Percentiles rank a stretch among this genome's conserved stretches.
Evolutionary conservation across 2,888 invertebrate species (phyloP).

Genomic region (Agrilus cyanescens): DNA sequence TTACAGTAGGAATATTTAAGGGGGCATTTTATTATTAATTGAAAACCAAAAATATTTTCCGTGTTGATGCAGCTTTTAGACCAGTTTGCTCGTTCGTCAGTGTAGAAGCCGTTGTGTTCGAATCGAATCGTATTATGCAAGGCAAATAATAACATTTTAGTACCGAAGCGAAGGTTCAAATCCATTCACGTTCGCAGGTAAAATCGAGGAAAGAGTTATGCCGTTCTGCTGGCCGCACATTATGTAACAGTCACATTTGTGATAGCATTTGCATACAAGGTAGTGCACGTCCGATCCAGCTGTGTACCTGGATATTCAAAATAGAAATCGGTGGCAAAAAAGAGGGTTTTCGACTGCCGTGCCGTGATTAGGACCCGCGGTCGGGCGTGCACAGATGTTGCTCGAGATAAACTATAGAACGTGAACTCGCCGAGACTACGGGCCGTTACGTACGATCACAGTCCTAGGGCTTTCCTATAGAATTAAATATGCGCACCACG

Average conservation of each 20-base stretch:
- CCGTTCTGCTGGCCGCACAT: constrained; percentile 21
- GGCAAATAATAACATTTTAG: no score
- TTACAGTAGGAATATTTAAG: neutral
- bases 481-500: constrained; percentile 35
- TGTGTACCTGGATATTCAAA: constrained; percentile 18
- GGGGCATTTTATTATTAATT: neutral
- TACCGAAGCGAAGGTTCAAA: no score
- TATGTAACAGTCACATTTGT: constrained; percentile 22
- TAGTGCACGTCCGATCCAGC: constrained; percentile 16
- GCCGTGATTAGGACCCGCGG: constrained; percentile 17
- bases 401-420: constrained; percentile 20
- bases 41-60: neutral
- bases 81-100: neutral
- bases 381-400: constrained; percentile 24
- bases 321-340: constrained; percentile 16
- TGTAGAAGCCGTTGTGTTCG: constrained; percentile 3
- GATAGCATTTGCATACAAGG: constrained; percentile 16
- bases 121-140: neutral
- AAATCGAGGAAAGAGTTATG: constrained; percentile 1
- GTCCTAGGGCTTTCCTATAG: constrained; percentile 17
- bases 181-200: constrained; percentile 8
- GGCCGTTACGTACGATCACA: constrained; percentile 7
- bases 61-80: neutral
- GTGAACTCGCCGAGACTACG: constrained; percentile 10
- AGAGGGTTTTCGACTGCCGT: constrained; percentile 17